Evolutionary conservation across 2,888 invertebrate species (phyloP), one percentile per base, ranked within the genome.

Genomic region (Plebejus argus): DNA sequence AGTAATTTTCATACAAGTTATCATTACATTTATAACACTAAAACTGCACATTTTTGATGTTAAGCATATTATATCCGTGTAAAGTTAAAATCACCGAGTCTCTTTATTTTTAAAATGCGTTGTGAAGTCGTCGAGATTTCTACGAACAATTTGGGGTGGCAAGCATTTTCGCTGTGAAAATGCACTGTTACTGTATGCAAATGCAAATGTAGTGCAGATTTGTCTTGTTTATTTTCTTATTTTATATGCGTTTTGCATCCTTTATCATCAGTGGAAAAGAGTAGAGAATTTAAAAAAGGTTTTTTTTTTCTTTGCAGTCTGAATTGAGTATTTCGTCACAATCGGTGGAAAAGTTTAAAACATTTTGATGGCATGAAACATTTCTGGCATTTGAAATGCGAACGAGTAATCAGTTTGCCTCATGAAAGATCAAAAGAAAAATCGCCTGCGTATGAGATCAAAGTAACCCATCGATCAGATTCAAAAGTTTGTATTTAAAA

Each of bases 61-160:
- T 45, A 45, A 45, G 10, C 10, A 45, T 12, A 45, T 45, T 10
- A 45, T 45, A 12, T 10, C 10, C 45, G 7, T 45, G 39, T 8
- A 12, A 45, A 45, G 45, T 45, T 45, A 45, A 83, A 82, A 81
- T 81, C 53, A 28, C 49, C 78, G 79, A 80, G 78, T 81, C 78
- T 80, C 83, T 83, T 84, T 84, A 83, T 83, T 83, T 82, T 80
- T 18, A 76, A 80, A 83, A 84, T 83, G 83, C 82, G 79, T 82
- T 80, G 83, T 81, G 80, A 82, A 83, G 83, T 82, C 78, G 82
- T 61, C 77, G 78, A 81, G 79, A 77, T 80, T 81, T 78, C 78
- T 77, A 76, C 79, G 79, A 81, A 80, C 82, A 82, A 81, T 83
- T 83, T 80, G 78, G 79, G 79, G 77, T 77, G 72, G 78, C 79